A percentile compares a stretch with the other conserved stretches of the same genome.
These are phyloP conservation scores for Pheosia gnoma DNA, from an alignment of 2,888 invertebrate genomes.

Conservation along the genomic window DNA sequence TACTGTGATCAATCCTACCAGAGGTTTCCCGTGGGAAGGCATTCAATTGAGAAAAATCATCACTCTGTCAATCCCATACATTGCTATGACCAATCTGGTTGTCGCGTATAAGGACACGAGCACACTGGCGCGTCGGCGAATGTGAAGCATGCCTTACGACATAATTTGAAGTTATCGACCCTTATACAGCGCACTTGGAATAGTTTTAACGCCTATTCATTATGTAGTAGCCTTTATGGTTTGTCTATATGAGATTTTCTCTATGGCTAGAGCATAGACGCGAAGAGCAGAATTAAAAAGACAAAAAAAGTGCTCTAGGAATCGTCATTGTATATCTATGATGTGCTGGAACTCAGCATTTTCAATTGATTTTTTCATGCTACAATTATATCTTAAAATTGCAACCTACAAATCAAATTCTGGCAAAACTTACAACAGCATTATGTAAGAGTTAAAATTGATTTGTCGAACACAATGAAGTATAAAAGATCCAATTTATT, in stretches of 20 bases:
- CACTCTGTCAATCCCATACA: constrained; percentile 33
- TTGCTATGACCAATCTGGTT: constrained; percentile 29
- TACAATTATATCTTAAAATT: neutral
- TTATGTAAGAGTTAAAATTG: constrained; percentile 1
- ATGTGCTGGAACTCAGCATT: too few relatives aligned
- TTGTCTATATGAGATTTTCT: neutral
- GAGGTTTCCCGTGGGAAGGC: constrained; percentile 37
- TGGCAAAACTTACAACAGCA: neutral
- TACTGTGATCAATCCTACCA: neutral
- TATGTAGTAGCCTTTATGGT: constrained; percentile 7
- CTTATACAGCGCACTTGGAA: constrained; percentile 27
- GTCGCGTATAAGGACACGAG: constrained; percentile 30
- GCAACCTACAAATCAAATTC: neutral
- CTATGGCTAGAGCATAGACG: too few relatives aligned
- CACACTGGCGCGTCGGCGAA: constrained; percentile 23
- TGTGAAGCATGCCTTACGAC: constrained; percentile 37
- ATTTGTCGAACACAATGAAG: constrained; percentile 12
- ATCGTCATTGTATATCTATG: too few relatives aligned
- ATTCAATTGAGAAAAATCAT: constrained; percentile 21
- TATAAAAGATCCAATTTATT: constrained; percentile 8
- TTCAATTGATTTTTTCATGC: too few relatives aligned
- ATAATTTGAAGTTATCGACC: constrained; percentile 29
- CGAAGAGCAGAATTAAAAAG: too few relatives aligned
- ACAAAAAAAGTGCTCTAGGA: too few relatives aligned
- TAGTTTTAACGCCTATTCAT: constrained; percentile 35